phyloP scores from a whole-genome alignment of 1,140 invertebrate genomes.

The Psilanteris sp. region DNA sequence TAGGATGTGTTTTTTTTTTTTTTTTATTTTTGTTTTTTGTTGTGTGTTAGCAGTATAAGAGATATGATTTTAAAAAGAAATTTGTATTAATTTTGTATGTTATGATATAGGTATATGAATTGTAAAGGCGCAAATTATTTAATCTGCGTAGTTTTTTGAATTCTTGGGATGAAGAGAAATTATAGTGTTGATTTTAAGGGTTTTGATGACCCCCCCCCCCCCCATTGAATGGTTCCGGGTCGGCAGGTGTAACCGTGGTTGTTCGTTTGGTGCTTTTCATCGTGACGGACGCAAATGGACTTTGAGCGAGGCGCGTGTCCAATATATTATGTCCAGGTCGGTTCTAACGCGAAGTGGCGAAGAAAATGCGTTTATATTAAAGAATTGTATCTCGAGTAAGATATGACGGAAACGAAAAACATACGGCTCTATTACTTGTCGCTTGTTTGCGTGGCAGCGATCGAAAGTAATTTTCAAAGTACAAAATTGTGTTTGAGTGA shows the following conservation, averaged over 20 bases:
- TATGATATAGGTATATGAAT: too few relatives aligned
- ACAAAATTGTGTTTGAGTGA: conserved; percentile 52
- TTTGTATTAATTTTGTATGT: too few relatives aligned
- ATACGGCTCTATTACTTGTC: conserved; percentile 25
- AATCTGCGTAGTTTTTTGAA: too few relatives aligned
- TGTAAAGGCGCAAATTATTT: too few relatives aligned
- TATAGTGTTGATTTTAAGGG: too few relatives aligned
- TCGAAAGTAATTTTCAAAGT: conserved; percentile 54
- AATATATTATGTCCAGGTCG: conserved; percentile 33
- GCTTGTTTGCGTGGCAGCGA: conserved; percentile 29
- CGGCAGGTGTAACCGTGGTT: conserved; percentile 50
- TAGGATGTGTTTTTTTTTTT: too few relatives aligned
- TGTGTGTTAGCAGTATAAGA: too few relatives aligned
- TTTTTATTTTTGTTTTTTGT: too few relatives aligned
- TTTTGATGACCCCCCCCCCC: too few relatives aligned
- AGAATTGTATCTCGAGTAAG: conserved; percentile 5
- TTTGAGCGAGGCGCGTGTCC: conserved; percentile 20
- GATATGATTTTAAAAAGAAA: too few relatives aligned
- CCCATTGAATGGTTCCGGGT: conserved; percentile 28
- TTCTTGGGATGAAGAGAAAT: too few relatives aligned
- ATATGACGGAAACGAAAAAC: neutral
- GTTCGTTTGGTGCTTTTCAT: conserved; percentile 22
- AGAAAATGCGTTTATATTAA: conserved; percentile 12
- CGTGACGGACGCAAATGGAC: conserved; percentile 53
- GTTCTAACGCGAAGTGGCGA: conserved; percentile 1